Conservation (phyloP, 92 coral and sea anemone genomes). For the Montipora capitata region DNA sequence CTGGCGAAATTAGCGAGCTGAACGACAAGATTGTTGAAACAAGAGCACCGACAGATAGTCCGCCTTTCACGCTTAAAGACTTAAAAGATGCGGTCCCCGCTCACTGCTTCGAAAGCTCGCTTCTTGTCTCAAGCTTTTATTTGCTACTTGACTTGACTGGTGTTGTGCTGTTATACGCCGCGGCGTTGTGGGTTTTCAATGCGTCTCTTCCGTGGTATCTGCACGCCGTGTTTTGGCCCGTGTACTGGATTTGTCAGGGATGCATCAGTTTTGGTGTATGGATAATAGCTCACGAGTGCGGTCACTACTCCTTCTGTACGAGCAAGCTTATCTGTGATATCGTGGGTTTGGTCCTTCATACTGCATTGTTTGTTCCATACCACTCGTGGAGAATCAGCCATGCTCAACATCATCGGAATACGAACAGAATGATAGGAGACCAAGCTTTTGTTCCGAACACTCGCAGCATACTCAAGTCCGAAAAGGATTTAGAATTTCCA, state of each 20-base stretch:
- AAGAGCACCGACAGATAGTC: constrained; percentile 44
- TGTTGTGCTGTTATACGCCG: constrained; percentile 59
- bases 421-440: constrained; percentile 92
- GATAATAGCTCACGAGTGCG: constrained; percentile 95
- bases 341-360: constrained; percentile 84
- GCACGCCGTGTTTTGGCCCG: constrained; percentile 87
- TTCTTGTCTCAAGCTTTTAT: constrained; percentile 75
- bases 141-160: constrained; percentile 72
- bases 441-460: constrained; percentile 92
- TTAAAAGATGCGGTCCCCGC: constrained; percentile 90
- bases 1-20: background rate
- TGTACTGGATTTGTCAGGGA: constrained; percentile 93
- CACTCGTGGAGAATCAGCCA: constrained; percentile 92
- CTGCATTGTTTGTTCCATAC: constrained; percentile 82
- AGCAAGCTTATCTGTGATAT: constrained; percentile 84
- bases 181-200: constrained; percentile 72
- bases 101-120: constrained; percentile 89
- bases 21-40: background rate
- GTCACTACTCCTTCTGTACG: constrained; percentile 89
- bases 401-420: constrained; percentile 85
- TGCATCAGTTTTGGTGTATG: constrained; percentile 88
- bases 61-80: constrained; percentile 88
- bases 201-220: constrained; percentile 77
- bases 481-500: constrained; percentile 80
- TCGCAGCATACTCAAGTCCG: constrained; percentile 63